These are phyloP conservation scores for Agonopterix alstromeriana DNA, from an alignment of 2,888 invertebrate genomes.

Conservation along the genomic window DNA sequence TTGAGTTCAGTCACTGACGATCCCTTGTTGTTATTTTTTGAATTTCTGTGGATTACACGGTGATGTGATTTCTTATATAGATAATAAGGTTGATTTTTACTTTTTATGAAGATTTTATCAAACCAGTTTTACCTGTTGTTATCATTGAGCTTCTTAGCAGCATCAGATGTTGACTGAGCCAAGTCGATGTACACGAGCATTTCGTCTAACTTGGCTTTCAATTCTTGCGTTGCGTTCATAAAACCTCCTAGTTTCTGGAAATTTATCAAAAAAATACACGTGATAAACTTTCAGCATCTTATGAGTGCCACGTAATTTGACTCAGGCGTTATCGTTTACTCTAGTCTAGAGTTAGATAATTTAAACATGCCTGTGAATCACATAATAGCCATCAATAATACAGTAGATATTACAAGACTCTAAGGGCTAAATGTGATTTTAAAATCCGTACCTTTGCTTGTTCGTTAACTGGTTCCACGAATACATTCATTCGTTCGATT, in stretches of 20 bases:
- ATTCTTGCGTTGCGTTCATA: constrained; percentile 75
- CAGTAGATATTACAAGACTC: neutral
- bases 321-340: no score
- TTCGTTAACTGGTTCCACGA: constrained; percentile 81
- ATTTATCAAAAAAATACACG: neutral
- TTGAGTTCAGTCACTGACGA: constrained; percentile 54
- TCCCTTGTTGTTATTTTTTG: constrained; percentile 60
- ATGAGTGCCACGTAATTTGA: no score
- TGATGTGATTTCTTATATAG: constrained; percentile 51
- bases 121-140: constrained; percentile 64
- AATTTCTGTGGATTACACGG: constrained; percentile 62
- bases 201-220: constrained; percentile 83
- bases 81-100: no score
- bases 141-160: constrained; percentile 75
- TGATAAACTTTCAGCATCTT: no score
- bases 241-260: constrained; percentile 68
- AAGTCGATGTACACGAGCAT: constrained; percentile 80
- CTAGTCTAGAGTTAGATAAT: no score
- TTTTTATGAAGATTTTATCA: neutral
- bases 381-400: neutral
- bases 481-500: constrained; percentile 79
- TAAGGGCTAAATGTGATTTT: neutral
- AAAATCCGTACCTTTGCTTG: constrained; percentile 59
- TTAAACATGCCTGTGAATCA: neutral
- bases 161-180: constrained; percentile 76